Evolutionary conservation across 30 jellyfish, hydroid and myxozoan genomes (phyloP).

Genomic region (Turritopsis dohrnii): DNA sequence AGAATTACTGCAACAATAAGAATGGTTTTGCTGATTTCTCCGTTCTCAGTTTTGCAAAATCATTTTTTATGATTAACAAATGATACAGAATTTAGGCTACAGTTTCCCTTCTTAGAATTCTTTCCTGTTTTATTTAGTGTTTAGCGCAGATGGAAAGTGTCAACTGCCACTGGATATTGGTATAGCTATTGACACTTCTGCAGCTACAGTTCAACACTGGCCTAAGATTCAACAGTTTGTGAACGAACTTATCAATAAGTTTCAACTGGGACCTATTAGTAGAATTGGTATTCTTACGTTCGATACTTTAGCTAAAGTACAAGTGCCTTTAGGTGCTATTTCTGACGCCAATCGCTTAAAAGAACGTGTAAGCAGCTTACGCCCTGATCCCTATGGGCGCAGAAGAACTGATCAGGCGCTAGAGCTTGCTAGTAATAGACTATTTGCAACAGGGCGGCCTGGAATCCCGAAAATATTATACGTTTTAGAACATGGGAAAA

Average conservation of each 20-base stretch:
- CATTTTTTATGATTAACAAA: no score
- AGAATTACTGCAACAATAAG: no score
- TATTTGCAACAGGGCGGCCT: conserved; percentile 73
- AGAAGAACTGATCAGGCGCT: conserved; percentile 83
- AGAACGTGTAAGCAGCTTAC: conserved; percentile 42
- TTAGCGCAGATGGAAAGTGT: background rate
- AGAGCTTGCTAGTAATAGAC: conserved; percentile 59
- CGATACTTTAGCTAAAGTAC: conserved; percentile 80
- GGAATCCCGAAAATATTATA: conserved; percentile 66
- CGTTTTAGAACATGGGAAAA: conserved; percentile 62
- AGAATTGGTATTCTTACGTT: conserved; percentile 83
- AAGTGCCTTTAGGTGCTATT: conserved; percentile 65
- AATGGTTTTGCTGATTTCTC: background rate
- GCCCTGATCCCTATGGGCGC: conserved; percentile 83
- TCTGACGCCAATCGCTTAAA: conserved; percentile 59
- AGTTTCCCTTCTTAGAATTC: no score
- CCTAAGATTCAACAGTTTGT: conserved; percentile 64
- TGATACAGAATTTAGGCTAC: no score
- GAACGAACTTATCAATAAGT: conserved; percentile 44
- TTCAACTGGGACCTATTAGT: conserved; percentile 73
- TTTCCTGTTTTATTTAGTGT: background rate
- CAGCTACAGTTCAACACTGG: conserved; percentile 83
- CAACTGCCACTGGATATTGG: conserved; percentile 72
- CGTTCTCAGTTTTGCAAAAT: background rate
- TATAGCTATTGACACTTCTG: conserved; percentile 77